A percentile compares a stretch with the other conserved stretches of the same genome.
These are phyloP conservation scores for Paratrypauchen microcephalus DNA, from an alignment of 2,797 vertebrate genomes.

Conservation along the genomic window DNA sequence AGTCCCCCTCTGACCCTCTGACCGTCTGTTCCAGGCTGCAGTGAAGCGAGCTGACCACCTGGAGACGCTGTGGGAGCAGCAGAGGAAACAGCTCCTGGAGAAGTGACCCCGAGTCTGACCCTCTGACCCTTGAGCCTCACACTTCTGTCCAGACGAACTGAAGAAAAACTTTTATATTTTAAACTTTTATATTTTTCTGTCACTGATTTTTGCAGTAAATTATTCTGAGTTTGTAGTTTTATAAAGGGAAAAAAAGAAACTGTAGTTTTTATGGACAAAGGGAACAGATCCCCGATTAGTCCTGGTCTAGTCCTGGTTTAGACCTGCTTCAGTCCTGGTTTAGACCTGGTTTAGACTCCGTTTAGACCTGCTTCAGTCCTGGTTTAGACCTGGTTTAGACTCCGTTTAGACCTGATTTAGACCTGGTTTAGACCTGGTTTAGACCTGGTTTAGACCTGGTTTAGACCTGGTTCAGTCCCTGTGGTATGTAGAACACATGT, in stretches of 20 bases:
- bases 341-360: too few relatives aligned
- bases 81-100: slow-evolving; percentile 79
- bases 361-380: too few relatives aligned
- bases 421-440: not conserved
- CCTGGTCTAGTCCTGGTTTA: too few relatives aligned
- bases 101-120: slow-evolving; percentile 68
- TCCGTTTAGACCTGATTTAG: not conserved
- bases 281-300: too few relatives aligned
- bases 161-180: not conserved
- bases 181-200: not conserved
- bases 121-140: too few relatives aligned
- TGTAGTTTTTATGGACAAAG: too few relatives aligned
- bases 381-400: too few relatives aligned
- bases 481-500: not conserved
- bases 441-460: not conserved
- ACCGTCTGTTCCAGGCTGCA: slow-evolving; percentile 80
- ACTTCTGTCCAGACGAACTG: not conserved
- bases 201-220: slow-evolving; percentile 5
- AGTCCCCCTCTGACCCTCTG: too few relatives aligned
- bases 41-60: slow-evolving; percentile 87
- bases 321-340: too few relatives aligned
- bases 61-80: slow-evolving; percentile 87
- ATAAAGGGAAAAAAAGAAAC: not conserved
- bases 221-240: not conserved
- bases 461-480: not conserved